Percentiles rank a stretch among this genome's conserved stretches.
Conservation (phyloP, 2,888 invertebrate species). For the Drosophila neutralis region DNA sequence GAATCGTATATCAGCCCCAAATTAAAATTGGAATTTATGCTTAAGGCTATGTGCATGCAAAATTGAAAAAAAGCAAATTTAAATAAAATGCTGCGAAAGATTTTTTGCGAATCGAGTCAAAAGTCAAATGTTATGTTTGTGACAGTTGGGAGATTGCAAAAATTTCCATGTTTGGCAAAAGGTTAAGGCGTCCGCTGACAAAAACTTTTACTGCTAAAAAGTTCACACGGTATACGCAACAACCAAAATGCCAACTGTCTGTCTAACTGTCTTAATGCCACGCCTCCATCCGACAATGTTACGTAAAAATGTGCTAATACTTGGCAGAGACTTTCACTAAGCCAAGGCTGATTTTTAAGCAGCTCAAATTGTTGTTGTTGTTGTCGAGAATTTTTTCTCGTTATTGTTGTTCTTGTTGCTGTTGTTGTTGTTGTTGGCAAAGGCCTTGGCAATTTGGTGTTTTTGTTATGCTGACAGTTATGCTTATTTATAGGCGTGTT, state of each 20-base stretch:
- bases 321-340: slow-evolving; percentile 52
- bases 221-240: slow-evolving; percentile 50
- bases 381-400: background rate
- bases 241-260: slow-evolving; percentile 41
- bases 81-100: slow-evolving; percentile 42
- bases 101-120: slow-evolving; percentile 42
- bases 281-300: slow-evolving; percentile 30
- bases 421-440: slow-evolving; percentile 24
- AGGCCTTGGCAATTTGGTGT: slow-evolving; percentile 49
- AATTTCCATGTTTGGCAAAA: slow-evolving; percentile 48
- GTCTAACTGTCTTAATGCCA: slow-evolving; percentile 27
- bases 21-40: slow-evolving; percentile 19
- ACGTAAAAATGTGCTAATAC: slow-evolving; percentile 55
- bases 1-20: slow-evolving; percentile 1
- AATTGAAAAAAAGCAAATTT: slow-evolving; percentile 19
- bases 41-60: slow-evolving; percentile 5
- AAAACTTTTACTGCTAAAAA: slow-evolving; percentile 41
- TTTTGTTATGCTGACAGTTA: slow-evolving; percentile 72
- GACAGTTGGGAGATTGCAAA: slow-evolving; percentile 71
- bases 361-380: slow-evolving; percentile 19
- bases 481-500: slow-evolving; percentile 75
- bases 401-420: slow-evolving; percentile 9
- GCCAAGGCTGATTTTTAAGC: slow-evolving; percentile 35
- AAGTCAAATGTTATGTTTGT: slow-evolving; percentile 62
- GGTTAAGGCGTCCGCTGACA: slow-evolving; percentile 41